Conservation (phyloP, 2,113 vertebrate genomes). For the Chaetura pelagica region DNA sequence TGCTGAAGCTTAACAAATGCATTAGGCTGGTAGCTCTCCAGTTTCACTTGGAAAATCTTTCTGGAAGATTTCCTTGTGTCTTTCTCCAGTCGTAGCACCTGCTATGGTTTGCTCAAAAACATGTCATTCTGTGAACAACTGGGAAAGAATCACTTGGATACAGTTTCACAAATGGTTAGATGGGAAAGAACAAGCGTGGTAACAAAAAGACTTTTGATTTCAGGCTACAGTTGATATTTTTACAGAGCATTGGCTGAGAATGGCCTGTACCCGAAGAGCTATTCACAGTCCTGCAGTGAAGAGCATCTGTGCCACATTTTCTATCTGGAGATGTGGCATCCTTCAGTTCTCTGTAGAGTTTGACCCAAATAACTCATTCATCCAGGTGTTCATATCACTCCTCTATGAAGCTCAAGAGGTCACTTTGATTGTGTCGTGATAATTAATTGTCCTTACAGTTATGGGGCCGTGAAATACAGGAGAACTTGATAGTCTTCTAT, state of each 20-base stretch:
- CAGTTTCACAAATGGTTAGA: background rate
- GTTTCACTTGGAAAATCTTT: background rate
- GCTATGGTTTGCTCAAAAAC: background rate
- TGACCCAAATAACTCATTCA: background rate
- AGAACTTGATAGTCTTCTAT: background rate
- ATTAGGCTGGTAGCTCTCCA: background rate
- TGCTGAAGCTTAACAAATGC: background rate
- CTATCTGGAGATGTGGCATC: background rate
- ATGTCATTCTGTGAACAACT: background rate
- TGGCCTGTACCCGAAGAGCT: background rate
- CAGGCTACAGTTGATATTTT: background rate
- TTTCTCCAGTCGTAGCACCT: background rate
- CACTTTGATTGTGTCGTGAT: background rate
- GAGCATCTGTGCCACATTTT: fast-evolving
- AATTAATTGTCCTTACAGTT: background rate
- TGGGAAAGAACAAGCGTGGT: background rate
- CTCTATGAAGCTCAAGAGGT: background rate
- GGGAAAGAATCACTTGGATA: background rate
- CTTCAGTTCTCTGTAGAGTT: background rate
- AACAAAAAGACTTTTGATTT: background rate
- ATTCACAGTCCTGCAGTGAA: background rate
- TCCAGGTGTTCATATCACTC: background rate
- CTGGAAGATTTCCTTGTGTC: background rate
- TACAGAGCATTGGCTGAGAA: background rate
- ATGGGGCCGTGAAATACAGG: background rate